These are phyloP conservation scores for Aurelia sp. DNA, from an alignment of 30 jellyfish, hydroid and myxozoan genomes.

Conservation along the genomic window DNA sequence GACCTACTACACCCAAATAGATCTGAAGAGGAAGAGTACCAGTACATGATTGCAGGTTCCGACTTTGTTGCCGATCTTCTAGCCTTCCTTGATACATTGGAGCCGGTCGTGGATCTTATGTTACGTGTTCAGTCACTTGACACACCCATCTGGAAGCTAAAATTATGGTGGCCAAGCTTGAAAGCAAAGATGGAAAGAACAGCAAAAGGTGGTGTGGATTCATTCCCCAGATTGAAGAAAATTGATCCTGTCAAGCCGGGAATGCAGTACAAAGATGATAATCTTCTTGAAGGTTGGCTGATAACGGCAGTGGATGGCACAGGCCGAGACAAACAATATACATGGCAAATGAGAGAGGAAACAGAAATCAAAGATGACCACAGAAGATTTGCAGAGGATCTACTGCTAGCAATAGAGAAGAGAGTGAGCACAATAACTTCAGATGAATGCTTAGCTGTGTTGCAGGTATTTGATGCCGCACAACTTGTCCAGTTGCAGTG, in stretches of 20 bases:
- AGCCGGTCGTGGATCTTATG: constrained; percentile 66
- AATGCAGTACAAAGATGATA: constrained; percentile 35
- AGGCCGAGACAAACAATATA: neutral
- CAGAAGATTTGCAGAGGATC: constrained; percentile 14
- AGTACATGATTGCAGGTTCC: constrained; percentile 58
- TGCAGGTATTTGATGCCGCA: constrained; percentile 51
- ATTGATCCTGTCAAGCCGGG: constrained; percentile 22
- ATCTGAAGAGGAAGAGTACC: constrained; percentile 59
- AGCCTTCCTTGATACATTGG: constrained; percentile 46
- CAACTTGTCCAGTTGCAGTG: constrained; percentile 46
- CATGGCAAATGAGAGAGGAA: constrained; percentile 28
- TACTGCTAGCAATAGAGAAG: constrained; percentile 8
- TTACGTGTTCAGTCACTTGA: constrained; percentile 29
- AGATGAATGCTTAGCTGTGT: neutral
- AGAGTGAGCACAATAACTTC: neutral
- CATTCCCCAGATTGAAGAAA: no score
- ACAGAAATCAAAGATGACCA: constrained; percentile 27
- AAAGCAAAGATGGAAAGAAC: constrained; percentile 7
- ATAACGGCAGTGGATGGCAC: neutral
- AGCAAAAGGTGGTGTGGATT: no score
- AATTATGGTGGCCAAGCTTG: constrained; percentile 52
- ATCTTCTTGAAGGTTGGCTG: constrained; percentile 49
- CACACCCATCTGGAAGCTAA: constrained; percentile 47
- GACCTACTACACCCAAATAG: constrained; percentile 41
- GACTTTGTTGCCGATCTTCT: constrained; percentile 43